Evolutionary conservation across 1,140 invertebrate genomes (phyloP), one percentile per base, ranked within the genome.

Genomic region (Anthonomus grandis): DNA sequence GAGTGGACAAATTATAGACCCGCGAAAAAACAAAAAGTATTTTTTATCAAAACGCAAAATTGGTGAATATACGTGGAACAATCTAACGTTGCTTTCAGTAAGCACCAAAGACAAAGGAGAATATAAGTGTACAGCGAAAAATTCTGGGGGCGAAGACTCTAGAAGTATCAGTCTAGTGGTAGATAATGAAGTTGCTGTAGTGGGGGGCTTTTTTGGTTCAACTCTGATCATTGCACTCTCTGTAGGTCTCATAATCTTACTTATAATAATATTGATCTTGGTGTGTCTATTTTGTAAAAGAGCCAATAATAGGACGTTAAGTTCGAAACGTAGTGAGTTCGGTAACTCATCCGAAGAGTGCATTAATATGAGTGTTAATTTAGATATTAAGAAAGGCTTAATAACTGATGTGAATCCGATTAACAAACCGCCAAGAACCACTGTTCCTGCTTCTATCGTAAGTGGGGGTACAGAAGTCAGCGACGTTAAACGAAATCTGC

Each of bases 111-210:
- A 97, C 73, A 83, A 85, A 64, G 94, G 93, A 0, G 85, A 90
- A 44, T 97, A 95, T 70, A 80, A 84, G n/a, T 97, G 93, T 64
- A 79, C 87, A 4, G 92, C 91, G 0, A 86, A 85, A 50, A 97
- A 93, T 73, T 79, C 83, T 0, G 93, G 89, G 1, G 94, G 93
- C 0, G 81, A 85, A 6, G 86, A 87, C 27, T 86, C 90, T 65
- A 82, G 77, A 51, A 90, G 81, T 70, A 73, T 93, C 0, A 84
- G 82, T 0, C 70, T 94, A 15, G 70, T 76, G 6, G 78, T 91
- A 0, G 72, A 76, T 10, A 68, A 44, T 17, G 60, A 59, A 19
- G 23, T 18, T 4, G 18, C 52, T 13, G 9, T 36, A 4, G 38
- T 48, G 1, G 74, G 72, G 70, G 56, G 23, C 0, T 27, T 73